Conservation (phyloP, 1,140 invertebrate species). For the Zaprionus camerounensis region DNA sequence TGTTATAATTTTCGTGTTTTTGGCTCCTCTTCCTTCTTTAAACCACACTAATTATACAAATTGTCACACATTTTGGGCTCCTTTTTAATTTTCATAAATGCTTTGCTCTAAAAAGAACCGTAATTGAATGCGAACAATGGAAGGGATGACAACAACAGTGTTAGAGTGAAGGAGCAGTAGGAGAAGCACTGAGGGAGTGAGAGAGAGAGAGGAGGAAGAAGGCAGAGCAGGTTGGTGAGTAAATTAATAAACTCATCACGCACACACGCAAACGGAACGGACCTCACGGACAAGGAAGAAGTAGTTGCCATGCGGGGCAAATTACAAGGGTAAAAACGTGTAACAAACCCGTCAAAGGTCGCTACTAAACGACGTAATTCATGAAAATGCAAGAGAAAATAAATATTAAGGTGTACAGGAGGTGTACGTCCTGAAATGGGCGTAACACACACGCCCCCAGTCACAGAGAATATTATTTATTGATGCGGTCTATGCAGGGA, state of each 20-base stretch:
- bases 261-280: slow-evolving; percentile 54
- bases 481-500: slow-evolving; percentile 22
- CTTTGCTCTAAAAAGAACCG: slow-evolving; percentile 54
- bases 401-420: slow-evolving; percentile 11
- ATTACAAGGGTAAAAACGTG: slow-evolving; percentile 60
- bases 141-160: slow-evolving; percentile 21
- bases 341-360: slow-evolving; percentile 59
- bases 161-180: neutral
- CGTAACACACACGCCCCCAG: slow-evolving; percentile 18
- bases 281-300: neutral
- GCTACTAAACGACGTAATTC: slow-evolving; percentile 66
- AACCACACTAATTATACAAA: slow-evolving; percentile 59
- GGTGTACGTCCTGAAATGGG: slow-evolving; percentile 13
- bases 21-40: neutral
- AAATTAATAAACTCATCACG: slow-evolving; percentile 67
- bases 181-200: neutral
- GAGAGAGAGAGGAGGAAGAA: neutral
- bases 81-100: slow-evolving; percentile 69
- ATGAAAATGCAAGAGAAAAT: slow-evolving; percentile 24
- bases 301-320: neutral
- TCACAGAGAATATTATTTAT: slow-evolving; percentile 53
- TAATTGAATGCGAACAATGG: slow-evolving; percentile 59
- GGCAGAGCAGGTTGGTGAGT: neutral
- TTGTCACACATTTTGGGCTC: slow-evolving; percentile 60
- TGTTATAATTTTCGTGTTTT: neutral